Conservation (phyloP, 2,797 vertebrate species). For the Otus scops region DNA sequence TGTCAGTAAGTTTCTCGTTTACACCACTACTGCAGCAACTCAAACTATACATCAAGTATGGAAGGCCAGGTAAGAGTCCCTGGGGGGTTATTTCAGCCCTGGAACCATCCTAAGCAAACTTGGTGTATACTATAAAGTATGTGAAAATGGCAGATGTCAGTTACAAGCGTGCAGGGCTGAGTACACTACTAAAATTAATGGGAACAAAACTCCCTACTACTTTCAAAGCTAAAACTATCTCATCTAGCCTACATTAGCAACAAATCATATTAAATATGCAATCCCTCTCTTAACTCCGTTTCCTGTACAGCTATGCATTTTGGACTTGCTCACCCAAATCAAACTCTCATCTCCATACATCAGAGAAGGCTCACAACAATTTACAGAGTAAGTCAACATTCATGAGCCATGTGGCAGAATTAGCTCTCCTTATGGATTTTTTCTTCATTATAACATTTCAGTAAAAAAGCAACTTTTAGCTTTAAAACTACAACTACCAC, state of each 20-base stretch:
- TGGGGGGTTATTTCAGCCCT: not conserved
- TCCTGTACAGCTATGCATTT: not conserved
- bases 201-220: not conserved
- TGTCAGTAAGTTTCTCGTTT: not conserved
- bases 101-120: not conserved
- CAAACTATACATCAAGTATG: not conserved
- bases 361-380: not conserved
- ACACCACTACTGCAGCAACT: not conserved
- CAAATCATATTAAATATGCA: not conserved
- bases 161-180: fast-evolving
- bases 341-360: not conserved
- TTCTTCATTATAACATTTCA: not conserved
- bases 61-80: not conserved
- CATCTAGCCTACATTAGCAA: not conserved
- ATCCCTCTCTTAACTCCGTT: not conserved
- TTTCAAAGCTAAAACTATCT: not conserved
- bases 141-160: not conserved
- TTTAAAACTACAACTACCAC: not conserved
- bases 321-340: not conserved
- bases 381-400: not conserved
- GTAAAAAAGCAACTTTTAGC: not conserved
- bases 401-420: not conserved
- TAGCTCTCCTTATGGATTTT: not conserved
- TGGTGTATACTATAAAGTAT: not conserved
- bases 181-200: not conserved